Base-by-base conservation (phyloP, 2,797 vertebrate genomes). In the Serranus cabrilla region DNA sequence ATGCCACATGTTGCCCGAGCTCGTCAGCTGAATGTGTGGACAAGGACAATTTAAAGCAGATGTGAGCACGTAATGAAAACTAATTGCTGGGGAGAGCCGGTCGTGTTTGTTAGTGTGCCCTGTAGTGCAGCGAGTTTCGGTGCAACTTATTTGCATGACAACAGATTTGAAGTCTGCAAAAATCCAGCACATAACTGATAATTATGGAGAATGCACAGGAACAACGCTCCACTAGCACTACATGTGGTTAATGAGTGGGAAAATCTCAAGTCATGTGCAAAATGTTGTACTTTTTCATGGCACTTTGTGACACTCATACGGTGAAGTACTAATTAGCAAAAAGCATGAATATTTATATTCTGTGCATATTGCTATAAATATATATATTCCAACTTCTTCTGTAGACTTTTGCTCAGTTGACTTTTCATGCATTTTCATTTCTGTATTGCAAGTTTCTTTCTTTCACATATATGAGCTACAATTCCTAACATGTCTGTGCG, bases 21-120 rank as follows among this genome's bases (percentile, higher is more conserved):
- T 54, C 17, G 59, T 58, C 6, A 20, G 16, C 27, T 54, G 5
- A 3, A 61, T 25, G 14, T 46, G 27, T 21, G 39, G 16, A 37
- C 18, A 62, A 25, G 25, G 42, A 43, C 40, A 54, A 42, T 67
- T 59, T 49, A 55, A 65, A 65, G 49, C 49, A 78, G 66, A 72
- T 68, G 59, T 55, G 55, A 76, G 49, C 61, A 51, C 58, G 57
- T 76, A 78, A 76, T 68, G 31, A 60, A 56, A 52, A 69, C 20
- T 64, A 88, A 82, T 74, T 55, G 56, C 45, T 39, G 42, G 3
- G 2, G 3, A 64, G 10, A 56, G 40, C 1, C 13, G 21, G 18
- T 72, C 20, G 45, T 17, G 7, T 57, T 74, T 58, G 37, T 77
- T 63, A 49, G 23, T 47, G 3, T 50, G 37, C 20, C n/a, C 43